These are phyloP conservation scores for Drosophila aldrichi DNA, from an alignment of 2,888 invertebrate species.

Conservation along the genomic window DNA sequence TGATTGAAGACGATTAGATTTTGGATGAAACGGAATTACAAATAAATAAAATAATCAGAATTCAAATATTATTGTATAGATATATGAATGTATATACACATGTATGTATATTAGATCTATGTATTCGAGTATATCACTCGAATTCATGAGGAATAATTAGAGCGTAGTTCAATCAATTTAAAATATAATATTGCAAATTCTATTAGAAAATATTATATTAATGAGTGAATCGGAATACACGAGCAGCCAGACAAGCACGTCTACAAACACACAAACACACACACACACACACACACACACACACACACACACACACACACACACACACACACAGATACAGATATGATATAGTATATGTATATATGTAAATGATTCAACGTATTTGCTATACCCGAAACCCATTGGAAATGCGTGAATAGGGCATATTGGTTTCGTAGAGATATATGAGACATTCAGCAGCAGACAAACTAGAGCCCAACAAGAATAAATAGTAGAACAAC, in stretches of 20 bases:
- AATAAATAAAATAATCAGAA: too few species aligned
- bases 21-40: too few species aligned
- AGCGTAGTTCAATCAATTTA: background rate
- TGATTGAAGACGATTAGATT: too few species aligned
- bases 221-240: slow-evolving; percentile 7
- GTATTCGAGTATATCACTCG: background rate
- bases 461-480: background rate
- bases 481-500: background rate
- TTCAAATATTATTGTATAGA: too few species aligned
- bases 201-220: slow-evolving; percentile 3
- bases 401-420: background rate
- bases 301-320: background rate
- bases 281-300: too few species aligned
- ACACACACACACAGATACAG: background rate
- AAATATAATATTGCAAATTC: slow-evolving; percentile 1
- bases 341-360: background rate
- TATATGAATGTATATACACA: background rate
- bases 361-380: background rate
- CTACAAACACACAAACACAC: too few species aligned
- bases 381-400: background rate
- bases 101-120: background rate
- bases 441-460: too few species aligned
- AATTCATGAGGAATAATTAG: background rate
- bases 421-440: background rate
- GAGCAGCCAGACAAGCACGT: background rate